Conservation (phyloP, 2,888 invertebrate genomes). For the Cyaniris semiargus region DNA sequence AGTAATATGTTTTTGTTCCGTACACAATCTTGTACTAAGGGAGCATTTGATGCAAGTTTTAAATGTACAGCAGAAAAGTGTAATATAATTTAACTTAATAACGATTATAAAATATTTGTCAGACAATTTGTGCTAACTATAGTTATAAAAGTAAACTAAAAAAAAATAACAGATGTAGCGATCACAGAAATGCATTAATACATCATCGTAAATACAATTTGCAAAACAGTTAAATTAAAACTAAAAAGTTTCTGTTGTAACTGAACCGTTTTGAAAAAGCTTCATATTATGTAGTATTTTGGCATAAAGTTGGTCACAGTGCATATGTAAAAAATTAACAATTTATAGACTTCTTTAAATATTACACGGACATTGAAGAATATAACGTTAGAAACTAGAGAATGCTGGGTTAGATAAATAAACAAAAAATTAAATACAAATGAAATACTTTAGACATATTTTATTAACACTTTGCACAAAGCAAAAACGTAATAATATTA, state of each 20-base stretch:
- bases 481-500: neutral
- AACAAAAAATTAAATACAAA: neutral
- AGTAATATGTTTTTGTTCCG: neutral
- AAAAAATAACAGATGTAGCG: conserved; percentile 58
- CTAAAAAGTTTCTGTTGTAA: neutral
- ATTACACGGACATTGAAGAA: neutral
- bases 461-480: neutral
- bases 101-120: conserved; percentile 31
- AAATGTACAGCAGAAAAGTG: neutral
- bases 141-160: conserved; percentile 47
- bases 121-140: conserved; percentile 58
- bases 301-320: neutral
- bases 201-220: neutral
- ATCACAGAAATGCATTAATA: conserved; percentile 71
- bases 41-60: neutral
- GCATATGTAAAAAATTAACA: neutral
- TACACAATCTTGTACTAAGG: neutral
- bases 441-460: neutral
- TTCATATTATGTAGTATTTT: neutral
- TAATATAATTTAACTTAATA: neutral
- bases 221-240: neutral
- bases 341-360: neutral
- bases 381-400: neutral
- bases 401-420: neutral
- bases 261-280: no score